Evolutionary conservation across 2,888 invertebrate species (phyloP).

Genomic region (Teleogryllus oceanicus): DNA sequence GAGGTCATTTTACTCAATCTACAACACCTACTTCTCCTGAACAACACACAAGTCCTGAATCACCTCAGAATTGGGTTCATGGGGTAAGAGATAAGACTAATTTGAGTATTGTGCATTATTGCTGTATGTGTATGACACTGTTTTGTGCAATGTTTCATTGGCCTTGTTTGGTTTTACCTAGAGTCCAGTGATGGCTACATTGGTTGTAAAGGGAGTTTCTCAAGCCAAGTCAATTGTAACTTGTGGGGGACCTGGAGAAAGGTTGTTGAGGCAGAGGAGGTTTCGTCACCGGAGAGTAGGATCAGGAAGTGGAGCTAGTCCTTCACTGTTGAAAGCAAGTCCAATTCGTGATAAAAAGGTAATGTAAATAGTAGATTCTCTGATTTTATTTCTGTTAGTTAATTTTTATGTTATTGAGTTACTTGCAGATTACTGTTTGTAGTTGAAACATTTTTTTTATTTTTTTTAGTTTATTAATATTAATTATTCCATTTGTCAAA

Average conservation of each 20-base stretch:
- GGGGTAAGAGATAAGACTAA: conserved; percentile 31
- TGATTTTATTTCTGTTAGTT: too few relatives aligned
- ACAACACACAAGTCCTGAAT: conserved; percentile 50
- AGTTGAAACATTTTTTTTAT: too few relatives aligned
- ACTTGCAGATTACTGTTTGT: too few relatives aligned
- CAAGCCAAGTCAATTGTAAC: conserved; percentile 33
- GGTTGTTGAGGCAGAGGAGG: conserved; percentile 49
- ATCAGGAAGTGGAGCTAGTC: conserved; percentile 52
- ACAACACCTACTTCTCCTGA: conserved; percentile 52
- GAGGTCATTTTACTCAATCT: conserved; percentile 41
- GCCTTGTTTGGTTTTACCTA: background rate
- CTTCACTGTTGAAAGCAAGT: conserved; percentile 37
- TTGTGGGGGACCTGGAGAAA: conserved; percentile 27
- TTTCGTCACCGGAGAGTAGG: conserved; percentile 58
- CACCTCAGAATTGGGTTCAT: conserved; percentile 37
- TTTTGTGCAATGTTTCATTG: background rate
- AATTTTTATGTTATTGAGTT: too few relatives aligned
- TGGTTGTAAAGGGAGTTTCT: conserved; percentile 32
- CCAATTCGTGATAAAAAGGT: conserved; percentile 38
- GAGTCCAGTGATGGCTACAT: conserved; percentile 34
- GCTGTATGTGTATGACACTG: background rate
- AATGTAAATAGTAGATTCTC: too few relatives aligned
- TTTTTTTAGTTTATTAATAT: too few relatives aligned
- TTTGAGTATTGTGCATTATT: background rate
- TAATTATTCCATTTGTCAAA: too few relatives aligned